These are phyloP conservation scores for Hirtodrosophila cameraria DNA, from an alignment of 2,888 invertebrate genomes.

Conservation along the genomic window DNA sequence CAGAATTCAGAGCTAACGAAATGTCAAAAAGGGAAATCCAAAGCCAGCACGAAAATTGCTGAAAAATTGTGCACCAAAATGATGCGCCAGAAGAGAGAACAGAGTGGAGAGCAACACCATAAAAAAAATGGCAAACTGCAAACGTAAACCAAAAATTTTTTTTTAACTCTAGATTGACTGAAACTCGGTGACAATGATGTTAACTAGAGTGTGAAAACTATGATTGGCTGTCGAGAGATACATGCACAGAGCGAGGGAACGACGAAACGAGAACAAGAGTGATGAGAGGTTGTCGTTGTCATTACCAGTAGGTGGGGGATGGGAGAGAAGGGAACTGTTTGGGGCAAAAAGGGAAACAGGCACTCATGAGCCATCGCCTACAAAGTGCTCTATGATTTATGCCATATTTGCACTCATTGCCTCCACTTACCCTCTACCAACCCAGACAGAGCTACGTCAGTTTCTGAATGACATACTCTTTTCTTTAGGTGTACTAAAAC, in stretches of 20 bases:
- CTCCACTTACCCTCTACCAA: too few species aligned
- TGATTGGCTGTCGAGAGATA: conserved; percentile 72
- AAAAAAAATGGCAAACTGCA: conserved; percentile 64
- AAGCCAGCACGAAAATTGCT: conserved; percentile 43
- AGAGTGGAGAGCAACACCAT: conserved; percentile 1
- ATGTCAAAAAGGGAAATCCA: conserved; percentile 47
- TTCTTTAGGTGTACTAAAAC: conserved; percentile 4
- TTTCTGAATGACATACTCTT: conserved; percentile 14
- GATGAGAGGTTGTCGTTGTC: conserved; percentile 40
- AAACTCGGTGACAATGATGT: conserved; percentile 77
- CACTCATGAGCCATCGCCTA: conserved; percentile 33
- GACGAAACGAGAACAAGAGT: conserved; percentile 9
- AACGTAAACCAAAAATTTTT: conserved; percentile 60
- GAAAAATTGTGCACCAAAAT: conserved; percentile 58
- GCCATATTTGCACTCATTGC: conserved; percentile 49
- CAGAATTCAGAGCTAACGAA: conserved; percentile 55
- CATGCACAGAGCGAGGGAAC: conserved; percentile 1
- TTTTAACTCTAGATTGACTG: conserved; percentile 51
- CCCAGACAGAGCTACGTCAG: neutral
- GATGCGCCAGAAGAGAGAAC: neutral
- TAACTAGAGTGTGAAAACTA: conserved; percentile 81
- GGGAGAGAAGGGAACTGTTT: neutral
- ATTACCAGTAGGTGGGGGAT: conserved; percentile 12
- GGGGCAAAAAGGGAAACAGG: neutral
- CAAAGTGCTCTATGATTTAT: conserved; percentile 64